Base-by-base conservation (phyloP, 2,797 vertebrate species). In the Cyclura pinguis region DNA sequence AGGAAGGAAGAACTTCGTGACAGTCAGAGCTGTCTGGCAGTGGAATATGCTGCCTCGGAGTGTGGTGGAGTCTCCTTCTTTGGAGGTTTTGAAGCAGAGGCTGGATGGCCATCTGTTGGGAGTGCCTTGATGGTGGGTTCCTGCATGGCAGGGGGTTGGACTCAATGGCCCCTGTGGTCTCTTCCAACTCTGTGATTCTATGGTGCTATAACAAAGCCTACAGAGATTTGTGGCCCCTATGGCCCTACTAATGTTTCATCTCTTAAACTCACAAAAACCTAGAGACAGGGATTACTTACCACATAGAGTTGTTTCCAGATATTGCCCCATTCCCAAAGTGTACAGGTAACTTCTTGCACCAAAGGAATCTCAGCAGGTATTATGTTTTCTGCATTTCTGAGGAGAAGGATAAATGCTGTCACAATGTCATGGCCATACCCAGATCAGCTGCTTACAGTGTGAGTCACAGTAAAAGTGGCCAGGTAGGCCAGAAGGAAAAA, bases 231-330 rank as follows among this genome's bases (percentile, higher is more conserved):
- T 0, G 0, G 0, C 14, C 59, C 12, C 3, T 12, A 6, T 57
- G 67, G 4, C 73, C 12, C 22, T 69, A 50, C 6, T 80, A 77
- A 92, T 52, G 14, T 80, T 74, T 81, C 20, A 52, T 86, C 35
- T 29, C 32, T 22, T 83, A 27, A 38, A 57, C 6, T 29, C 82
- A 82, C 67, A 86, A n/a, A 80, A 32, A 86, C 2, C 8, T 38
- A 9, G 35, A 6, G 9, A 27, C 29, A n/a, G 18, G 59, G 74
- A 87, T 57, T 55, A 57, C 96, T 95, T 97, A 99, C 99, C 98
- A 98, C 98, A 92, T 98, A 99, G 32, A 99, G 97, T 91, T 99
- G 98, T 91, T 99, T 99, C 99, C 99, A 99, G 95, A 99, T 99
- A 96, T 96, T 98, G 20, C 98, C 98, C 99, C 99, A 99, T 94